Evolutionary conservation across 2,797 vertebrate genomes (phyloP), one percentile per base, ranked within the genome.

Genomic region (Kryptolebias ocellatus): DNA sequence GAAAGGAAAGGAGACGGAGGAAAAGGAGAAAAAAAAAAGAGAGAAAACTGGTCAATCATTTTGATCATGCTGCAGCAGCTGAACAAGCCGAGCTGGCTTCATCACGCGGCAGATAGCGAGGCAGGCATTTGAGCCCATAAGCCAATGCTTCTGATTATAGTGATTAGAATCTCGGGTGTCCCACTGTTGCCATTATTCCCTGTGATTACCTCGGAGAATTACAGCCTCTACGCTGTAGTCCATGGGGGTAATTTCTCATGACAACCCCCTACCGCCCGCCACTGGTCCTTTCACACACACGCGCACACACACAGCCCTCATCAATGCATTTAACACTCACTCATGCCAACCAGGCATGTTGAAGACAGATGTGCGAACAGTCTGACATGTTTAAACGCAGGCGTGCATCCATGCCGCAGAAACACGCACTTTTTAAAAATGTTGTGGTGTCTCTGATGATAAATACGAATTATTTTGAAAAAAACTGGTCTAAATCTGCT

Each of bases 141-240:
- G 94, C 94, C 94, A 87, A 93, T 81, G 93, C 79, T 91, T 86
- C 84, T 91, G 76, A 89, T 92, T 93, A 94, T 92, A 90, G 79
- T 92, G 92, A 89, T 93, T 92, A 93, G 92, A 94, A 90, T 88
- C 91, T 93, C 86, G 89, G 93, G 91, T 86, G 89, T 90, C 90
- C 82, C 84, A 84, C 83, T 87, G 88, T 88, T 90, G 87, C 89
- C 88, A 88, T 90, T 89, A 89, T 89, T 90, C 89, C 88, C 88
- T 92, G 84, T 92, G 89, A 91, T 92, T 91, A 91, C 92, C 89
- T 89, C 88, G 5, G 90, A 92, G 91, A 92, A 92, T 92, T 89
- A 92, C 86, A 88, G 88, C 87, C 89, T 87, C 87, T 64, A 84
- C 64, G 71, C 81, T 81, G 71, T 73, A 82, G 80, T 90, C 89